Evolutionary conservation across 23 tunicate genomes (phyloP).

Genomic region (Diplosoma virens): DNA sequence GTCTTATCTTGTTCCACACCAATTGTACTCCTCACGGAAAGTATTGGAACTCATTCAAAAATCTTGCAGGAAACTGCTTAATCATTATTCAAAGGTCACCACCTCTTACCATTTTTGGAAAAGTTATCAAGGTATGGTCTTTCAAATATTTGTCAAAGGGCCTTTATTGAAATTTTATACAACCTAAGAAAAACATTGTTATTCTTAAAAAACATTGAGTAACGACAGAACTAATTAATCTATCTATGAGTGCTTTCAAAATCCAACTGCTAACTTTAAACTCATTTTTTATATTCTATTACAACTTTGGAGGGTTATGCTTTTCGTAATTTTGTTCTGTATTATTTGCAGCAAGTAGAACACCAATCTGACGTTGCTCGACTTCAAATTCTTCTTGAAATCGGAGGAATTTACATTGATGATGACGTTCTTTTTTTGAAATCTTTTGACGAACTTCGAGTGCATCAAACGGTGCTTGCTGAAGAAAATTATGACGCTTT

Average conservation of each 20-base stretch:
- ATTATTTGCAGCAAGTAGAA: conserved; percentile 55
- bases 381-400: conserved; percentile 79
- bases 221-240: no score
- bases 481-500: conserved; percentile 97
- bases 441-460: conserved; percentile 61
- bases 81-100: conserved; percentile 74
- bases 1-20: conserved; percentile 78
- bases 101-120: conserved; percentile 62
- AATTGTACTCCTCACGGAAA: conserved; percentile 82
- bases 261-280: not conserved
- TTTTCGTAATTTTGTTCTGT: no score
- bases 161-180: no score
- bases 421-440: conserved; percentile 76
- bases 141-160: no score
- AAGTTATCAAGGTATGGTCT: no score
- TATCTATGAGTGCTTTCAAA: no score
- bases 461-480: conserved; percentile 74
- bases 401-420: conserved; percentile 98
- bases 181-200: no score
- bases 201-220: no score
- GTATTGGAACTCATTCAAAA: conserved; percentile 58
- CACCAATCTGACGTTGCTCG: conserved; percentile 95
- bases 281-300: no score
- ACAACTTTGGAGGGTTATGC: no score
- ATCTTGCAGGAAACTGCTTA: conserved; percentile 38